Conservation (phyloP, 2,888 invertebrate genomes). For the Zygaena filipendulae region DNA sequence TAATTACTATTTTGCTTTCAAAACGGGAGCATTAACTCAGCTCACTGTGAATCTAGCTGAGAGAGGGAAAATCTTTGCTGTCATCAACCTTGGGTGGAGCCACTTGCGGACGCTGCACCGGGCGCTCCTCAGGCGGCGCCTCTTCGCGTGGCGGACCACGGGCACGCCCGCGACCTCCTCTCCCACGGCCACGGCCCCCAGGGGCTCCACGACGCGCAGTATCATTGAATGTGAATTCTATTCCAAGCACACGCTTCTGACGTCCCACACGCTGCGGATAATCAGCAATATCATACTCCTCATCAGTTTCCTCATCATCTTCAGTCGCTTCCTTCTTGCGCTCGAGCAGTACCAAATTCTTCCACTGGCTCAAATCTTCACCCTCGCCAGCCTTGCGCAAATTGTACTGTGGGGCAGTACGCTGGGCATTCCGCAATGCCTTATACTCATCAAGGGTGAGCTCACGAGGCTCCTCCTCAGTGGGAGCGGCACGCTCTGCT, state of each 20-base stretch:
- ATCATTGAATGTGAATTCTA: slow-evolving; percentile 89
- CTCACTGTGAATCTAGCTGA: slow-evolving; percentile 74
- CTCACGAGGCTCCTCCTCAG: slow-evolving; percentile 85
- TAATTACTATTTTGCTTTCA: slow-evolving; percentile 56
- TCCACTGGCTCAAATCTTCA: slow-evolving; percentile 92
- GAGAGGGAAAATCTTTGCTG: slow-evolving; percentile 94
- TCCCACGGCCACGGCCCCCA: slow-evolving; percentile 72
- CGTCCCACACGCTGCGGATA: slow-evolving; percentile 89
- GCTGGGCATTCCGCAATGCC: slow-evolving; percentile 81
- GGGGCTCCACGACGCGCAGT: slow-evolving; percentile 78
- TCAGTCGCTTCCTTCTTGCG: slow-evolving; percentile 78
- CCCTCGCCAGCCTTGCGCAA: slow-evolving; percentile 95
- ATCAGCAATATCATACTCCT: slow-evolving; percentile 80
- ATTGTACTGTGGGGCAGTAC: slow-evolving; percentile 89
- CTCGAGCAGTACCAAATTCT: slow-evolving; percentile 86
- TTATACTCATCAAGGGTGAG: slow-evolving; percentile 96
- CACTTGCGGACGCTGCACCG: slow-evolving; percentile 31
- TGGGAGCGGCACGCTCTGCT: slow-evolving; percentile 54
- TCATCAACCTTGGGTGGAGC: slow-evolving; percentile 91
- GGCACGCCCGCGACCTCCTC: slow-evolving; percentile 55
- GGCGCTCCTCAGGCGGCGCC: slow-evolving; percentile 42
- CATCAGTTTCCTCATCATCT: slow-evolving; percentile 75
- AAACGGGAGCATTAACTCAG: slow-evolving; percentile 53
- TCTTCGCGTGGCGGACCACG: slow-evolving; percentile 41
- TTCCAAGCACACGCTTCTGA: slow-evolving; percentile 86